These are phyloP conservation scores for Orchestes rusci DNA, from an alignment of 2,888 invertebrate species.

Conservation along the genomic window DNA sequence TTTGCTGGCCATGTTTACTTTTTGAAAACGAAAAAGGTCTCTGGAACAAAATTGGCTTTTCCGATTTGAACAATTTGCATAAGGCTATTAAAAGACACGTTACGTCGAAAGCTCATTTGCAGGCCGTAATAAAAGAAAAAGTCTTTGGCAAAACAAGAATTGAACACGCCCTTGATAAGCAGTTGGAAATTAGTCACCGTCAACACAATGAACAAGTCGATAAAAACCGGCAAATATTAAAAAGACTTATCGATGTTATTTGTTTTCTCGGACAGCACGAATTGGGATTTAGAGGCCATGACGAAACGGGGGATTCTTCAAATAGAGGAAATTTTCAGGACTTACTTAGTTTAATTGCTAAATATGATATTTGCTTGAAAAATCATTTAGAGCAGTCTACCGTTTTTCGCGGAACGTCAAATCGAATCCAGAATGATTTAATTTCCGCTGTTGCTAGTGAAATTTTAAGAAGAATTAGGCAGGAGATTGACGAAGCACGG, in stretches of 20 bases:
- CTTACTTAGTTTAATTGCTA: conserved; percentile 19
- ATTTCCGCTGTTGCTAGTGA: conserved; percentile 23
- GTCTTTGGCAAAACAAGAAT: conserved; percentile 17
- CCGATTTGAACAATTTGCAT: conserved; percentile 19
- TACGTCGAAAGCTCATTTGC: conserved; percentile 14
- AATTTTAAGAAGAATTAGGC: conserved; percentile 24
- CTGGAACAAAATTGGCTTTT: conserved; percentile 13
- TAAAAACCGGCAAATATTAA: conserved; percentile 27
- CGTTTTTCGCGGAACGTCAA: conserved; percentile 29
- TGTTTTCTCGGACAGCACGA: conserved; percentile 23
- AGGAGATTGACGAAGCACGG: conserved; percentile 25
- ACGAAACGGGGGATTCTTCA: conserved; percentile 3
- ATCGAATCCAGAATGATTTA: conserved; percentile 31
- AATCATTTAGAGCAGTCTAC: conserved; percentile 26
- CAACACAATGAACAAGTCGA: conserved; percentile 27
- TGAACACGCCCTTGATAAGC: conserved; percentile 13
- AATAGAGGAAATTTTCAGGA: conserved; percentile 11
- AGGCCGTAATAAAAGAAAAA: conserved; percentile 14
- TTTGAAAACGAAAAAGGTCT: conserved; percentile 8
- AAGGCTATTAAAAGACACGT: conserved; percentile 15
- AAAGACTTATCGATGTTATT: conserved; percentile 25
- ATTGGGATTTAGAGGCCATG: conserved; percentile 24
- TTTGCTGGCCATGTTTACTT: too few relatives aligned
- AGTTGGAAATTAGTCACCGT: conserved; percentile 8
- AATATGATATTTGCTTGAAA: conserved; percentile 16